Base-by-base conservation (phyloP, 2,113 vertebrate species). In the Eudyptes chrysolophus region DNA sequence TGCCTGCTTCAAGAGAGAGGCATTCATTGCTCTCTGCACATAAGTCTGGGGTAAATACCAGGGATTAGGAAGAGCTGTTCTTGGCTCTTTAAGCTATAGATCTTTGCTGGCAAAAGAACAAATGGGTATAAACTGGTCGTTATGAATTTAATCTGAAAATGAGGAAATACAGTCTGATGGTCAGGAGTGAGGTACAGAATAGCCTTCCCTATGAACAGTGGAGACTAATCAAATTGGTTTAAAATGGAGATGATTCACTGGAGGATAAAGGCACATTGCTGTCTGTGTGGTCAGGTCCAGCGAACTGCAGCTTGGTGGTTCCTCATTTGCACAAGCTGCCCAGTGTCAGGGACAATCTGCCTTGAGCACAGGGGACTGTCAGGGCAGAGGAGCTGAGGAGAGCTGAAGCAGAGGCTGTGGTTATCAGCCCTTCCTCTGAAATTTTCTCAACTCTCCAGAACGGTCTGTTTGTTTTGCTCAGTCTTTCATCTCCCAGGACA, bases 71-170 rank as follows among this genome's bases (percentile, higher is more conserved):
- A 79, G 21, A 80, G 21, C 78, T 94, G 44, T 8, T 92, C 48
- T 88, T 68, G 83, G 26, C 52, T 94, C 14, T 64, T 94, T 58
- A 68, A 79, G 44, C 57, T 94, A 30, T 65, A 88, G 52, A 49
- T 83, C 71, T 77, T 58, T 86, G 27, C 49, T 95, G 93, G 93
- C 36, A 95, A 52, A 36, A 87, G 79, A 92, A 84, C 55, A 96
- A 84, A 89, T 92, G 46, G 49, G 10, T 52, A 66, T 86, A 46
- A 96, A 89, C 21, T n/a, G 68, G 22, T 77, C 13, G 0, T 54
- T 86, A 70, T 4, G 21, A 58, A 74, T 74, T 86, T 62, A 58
- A 80, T 65, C 46, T 90, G 58, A 80, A 94, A 84, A 74, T 51
- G 22, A 89, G 83, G 66, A 92, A 77, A 86, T 27, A 38, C n/a